These are phyloP conservation scores for Agrypnia vestita DNA, from an alignment of 1,140 invertebrate species.

Conservation along the genomic window DNA sequence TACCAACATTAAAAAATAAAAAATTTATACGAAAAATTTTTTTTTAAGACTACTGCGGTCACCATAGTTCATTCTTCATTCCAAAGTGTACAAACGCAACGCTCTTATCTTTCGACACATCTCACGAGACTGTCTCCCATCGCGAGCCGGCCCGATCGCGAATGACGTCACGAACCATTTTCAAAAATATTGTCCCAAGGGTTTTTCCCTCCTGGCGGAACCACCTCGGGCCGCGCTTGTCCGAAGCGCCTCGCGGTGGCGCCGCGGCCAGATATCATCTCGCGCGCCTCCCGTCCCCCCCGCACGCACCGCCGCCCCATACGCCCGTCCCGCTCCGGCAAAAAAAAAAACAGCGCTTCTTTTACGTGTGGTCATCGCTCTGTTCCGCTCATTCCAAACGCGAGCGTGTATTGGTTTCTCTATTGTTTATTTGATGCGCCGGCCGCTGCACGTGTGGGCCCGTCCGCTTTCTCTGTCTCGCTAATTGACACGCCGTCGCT, in stretches of 20 bases:
- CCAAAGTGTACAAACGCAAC: no score
- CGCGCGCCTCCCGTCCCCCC: slow-evolving; percentile 38
- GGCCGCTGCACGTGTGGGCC: not conserved
- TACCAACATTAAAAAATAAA: no score
- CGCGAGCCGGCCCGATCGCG: no score
- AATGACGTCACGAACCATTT: not conserved
- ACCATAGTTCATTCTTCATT: no score
- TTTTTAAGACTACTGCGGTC: no score
- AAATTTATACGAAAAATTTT: no score
- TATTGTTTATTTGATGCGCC: slow-evolving; percentile 30
- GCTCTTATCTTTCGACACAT: no score
- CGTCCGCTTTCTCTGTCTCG: not conserved
- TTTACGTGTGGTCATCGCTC: slow-evolving; percentile 7
- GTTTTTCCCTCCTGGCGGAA: slow-evolving; percentile 4
- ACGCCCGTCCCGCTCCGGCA: not conserved
- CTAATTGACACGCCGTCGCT: not conserved
- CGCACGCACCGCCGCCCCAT: not conserved
- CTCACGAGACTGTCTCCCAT: no score
- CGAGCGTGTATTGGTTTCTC: slow-evolving; percentile 14
- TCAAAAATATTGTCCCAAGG: not conserved
- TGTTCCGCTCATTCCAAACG: not conserved
- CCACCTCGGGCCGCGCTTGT: slow-evolving; percentile 38
- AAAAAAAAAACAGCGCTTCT: slow-evolving; percentile 19
- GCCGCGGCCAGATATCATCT: slow-evolving; percentile 59
- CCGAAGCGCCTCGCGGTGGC: slow-evolving; percentile 55